Evolutionary conservation across 2,888 invertebrate species (phyloP), one percentile per base, ranked within the genome.

Genomic region (Liposcelis brunnea): DNA sequence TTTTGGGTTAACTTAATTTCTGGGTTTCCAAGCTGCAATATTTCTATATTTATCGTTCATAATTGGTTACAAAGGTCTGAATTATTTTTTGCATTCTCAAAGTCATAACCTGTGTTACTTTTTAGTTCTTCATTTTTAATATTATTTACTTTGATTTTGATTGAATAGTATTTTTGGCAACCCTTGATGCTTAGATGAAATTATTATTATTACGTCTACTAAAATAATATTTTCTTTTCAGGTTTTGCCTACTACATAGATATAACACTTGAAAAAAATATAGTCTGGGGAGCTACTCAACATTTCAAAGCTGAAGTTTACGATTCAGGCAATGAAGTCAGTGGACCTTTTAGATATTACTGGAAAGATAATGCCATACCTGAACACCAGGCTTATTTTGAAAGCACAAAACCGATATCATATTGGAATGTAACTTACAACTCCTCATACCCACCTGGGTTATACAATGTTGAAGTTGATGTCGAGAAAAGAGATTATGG

Each of bases 201-300:
- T n/a, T n/a, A n/a, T n/a, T n/a, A n/a, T n/a, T n/a, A n/a, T n/a
- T n/a, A n/a, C n/a, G n/a, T n/a, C n/a, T n/a, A n/a, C n/a, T n/a
- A n/a, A n/a, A n/a, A n/a, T n/a, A n/a, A n/a, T n/a, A n/a, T n/a
- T n/a, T n/a, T n/a, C n/a, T n/a, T 51, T 21, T 14, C 40, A 42
- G 51, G 50, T 42, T 49, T 49, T 26, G 54, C 54, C 35, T 67
- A 65, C 51, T 48, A 57, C 51, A 66, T 80, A 38, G 60, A 62
- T 46, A 58, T 84, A 50, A 63, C 64, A 10, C 71, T 71, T 50
- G 70, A 79, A 61, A 75, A 77, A 7, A 77, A 80, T 40, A 72
- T 76, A n/a, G 75, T 84, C 12, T 63, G 73, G 45, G 86, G 84
- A 16, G 77, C 77, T 3, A 75, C 71, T 44, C 69, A 84, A 35